Base-by-base conservation (phyloP, 2,113 vertebrate genomes). In the Barbus barbus region DNA sequence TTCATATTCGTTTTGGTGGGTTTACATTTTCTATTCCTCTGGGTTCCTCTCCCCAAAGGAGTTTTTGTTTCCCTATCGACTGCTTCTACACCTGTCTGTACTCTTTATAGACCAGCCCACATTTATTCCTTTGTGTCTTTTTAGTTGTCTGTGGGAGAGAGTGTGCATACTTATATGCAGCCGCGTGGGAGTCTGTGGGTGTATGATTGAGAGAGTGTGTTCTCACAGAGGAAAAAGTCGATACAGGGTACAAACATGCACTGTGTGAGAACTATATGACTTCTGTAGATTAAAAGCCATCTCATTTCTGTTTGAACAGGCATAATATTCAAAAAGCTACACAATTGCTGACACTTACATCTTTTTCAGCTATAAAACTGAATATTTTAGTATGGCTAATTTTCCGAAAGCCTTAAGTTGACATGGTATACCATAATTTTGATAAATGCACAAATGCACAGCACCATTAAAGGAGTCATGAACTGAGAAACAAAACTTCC, bases 161-260 rank as follows among this genome's bases (percentile, higher is more conserved):
- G 77, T 71, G 61, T 7, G 75, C 28, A 73, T 76, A 31, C 48
- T 60, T 58, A 72, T 72, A 24, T 48, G 13, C 38, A 56, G 82
- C 67, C 81, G 87, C 88, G 91, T 90, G 88, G 92, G 88, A 90
- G 89, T 89, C 79, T 90, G 93, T 92, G 91, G 92, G 93, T 91
- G 91, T 92, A 91, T 92, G 90, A 93, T 87, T 87, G 79, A 87
- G 87, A 36, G 73, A 67, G 78, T 61, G 73, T 82, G 78, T 79
- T 58, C 44, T 36, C 51, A 13, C 51, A 58, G 74, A 56, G 51
- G n/a, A 76, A 76, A 77, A 51, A 58, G 48, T 77, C 12, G 28
- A 58, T 56, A 56, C 48, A 56, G 5, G 51, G 28, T 31, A 78
- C 75, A 78, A 53, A 56, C 22, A 58, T 31, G 46, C 48, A 20